Conservation (phyloP, 2,888 invertebrate species). For the Ormyrus pomaceus region DNA sequence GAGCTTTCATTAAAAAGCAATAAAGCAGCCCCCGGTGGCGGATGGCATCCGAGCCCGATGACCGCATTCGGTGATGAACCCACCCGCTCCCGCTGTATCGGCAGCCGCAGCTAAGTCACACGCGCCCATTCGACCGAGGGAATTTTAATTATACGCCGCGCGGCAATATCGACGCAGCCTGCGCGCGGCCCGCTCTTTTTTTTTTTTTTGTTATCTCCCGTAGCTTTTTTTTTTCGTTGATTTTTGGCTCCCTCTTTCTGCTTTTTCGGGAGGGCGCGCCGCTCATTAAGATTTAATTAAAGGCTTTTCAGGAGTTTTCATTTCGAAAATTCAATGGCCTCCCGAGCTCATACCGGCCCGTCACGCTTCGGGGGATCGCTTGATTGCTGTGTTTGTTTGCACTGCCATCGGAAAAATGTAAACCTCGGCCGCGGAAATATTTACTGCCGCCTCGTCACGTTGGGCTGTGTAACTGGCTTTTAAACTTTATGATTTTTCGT, state of each 20-base stretch:
- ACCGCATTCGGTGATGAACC: conserved; percentile 50
- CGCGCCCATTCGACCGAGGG: conserved; percentile 19
- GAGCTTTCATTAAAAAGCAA: conserved; percentile 55
- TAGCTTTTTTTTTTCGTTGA: background rate
- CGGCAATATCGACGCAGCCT: conserved; percentile 53
- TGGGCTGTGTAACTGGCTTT: no score
- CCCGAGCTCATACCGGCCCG: no score
- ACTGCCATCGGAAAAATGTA: no score
- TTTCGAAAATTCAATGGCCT: background rate
- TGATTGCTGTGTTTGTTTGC: no score
- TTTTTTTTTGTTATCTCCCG: background rate
- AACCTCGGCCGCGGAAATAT: no score
- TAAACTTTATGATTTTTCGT: no score
- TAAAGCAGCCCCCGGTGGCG: conserved; percentile 23
- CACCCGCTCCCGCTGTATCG: background rate
- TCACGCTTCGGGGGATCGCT: no score
- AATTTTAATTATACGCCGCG: conserved; percentile 42
- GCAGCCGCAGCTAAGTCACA: conserved; percentile 38
- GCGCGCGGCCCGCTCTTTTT: conserved; percentile 19
- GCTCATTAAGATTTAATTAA: conserved; percentile 48
- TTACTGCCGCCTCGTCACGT: no score
- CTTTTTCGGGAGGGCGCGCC: background rate
- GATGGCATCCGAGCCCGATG: conserved; percentile 38
- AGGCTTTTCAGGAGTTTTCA: conserved; percentile 8
- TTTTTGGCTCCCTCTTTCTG: background rate